phyloP scores from a whole-genome alignment of 2,888 invertebrate genomes.

The Euclidia mi region DNA sequence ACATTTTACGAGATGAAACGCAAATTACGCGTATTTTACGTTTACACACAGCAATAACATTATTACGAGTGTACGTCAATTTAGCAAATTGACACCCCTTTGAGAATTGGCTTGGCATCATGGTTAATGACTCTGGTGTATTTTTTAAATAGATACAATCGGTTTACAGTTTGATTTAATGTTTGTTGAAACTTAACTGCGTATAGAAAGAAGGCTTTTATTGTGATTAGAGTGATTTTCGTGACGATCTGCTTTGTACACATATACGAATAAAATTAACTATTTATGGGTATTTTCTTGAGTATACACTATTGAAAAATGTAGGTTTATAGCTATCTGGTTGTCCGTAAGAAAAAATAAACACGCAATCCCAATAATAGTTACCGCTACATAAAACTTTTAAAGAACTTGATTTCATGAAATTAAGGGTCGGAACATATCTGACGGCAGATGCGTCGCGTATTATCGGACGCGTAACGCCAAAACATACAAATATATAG shows the following conservation, averaged over 20 bases:
- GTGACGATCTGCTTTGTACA: neutral
- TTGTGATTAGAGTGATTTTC: conserved; percentile 26
- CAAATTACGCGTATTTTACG: conserved; percentile 47
- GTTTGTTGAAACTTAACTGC: conserved; percentile 15
- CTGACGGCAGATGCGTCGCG: too few relatives aligned
- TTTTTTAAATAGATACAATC: conserved; percentile 42
- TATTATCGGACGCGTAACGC: too few relatives aligned
- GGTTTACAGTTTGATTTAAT: conserved; percentile 28
- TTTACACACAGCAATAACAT: conserved; percentile 52
- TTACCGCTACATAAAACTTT: too few relatives aligned
- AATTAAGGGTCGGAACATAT: too few relatives aligned
- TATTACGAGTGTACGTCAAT: conserved; percentile 59
- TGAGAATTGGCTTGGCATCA: conserved; percentile 45
- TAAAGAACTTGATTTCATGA: too few relatives aligned
- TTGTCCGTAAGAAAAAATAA: too few relatives aligned
- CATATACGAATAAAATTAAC: neutral
- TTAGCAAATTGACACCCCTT: conserved; percentile 58
- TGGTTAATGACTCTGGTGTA: conserved; percentile 33
- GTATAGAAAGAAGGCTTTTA: conserved; percentile 16
- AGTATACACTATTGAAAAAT: too few relatives aligned
- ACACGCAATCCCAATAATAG: too few relatives aligned
- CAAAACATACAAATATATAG: too few relatives aligned
- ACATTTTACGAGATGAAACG: conserved; percentile 42
- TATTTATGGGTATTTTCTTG: neutral
- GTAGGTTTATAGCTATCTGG: too few relatives aligned